Conservation (phyloP, 2,113 vertebrate genomes). For the Ailurus styani region DNA sequence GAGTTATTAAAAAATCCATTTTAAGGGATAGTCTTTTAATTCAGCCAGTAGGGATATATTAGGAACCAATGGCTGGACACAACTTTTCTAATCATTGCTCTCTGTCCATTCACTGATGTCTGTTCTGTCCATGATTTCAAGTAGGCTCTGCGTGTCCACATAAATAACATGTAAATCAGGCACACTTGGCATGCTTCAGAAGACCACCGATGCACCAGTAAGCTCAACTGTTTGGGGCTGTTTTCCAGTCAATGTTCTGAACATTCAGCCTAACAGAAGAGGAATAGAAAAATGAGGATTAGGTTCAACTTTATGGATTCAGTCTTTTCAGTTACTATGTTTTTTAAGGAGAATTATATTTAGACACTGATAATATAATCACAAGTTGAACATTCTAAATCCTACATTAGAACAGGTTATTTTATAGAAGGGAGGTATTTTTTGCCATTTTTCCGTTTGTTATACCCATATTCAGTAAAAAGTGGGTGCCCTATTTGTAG, state of each 20-base stretch:
- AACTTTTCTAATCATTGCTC: not conserved
- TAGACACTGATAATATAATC: not conserved
- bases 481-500: not conserved
- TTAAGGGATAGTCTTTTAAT: not conserved
- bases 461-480: not conserved
- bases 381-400: not conserved
- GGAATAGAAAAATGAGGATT: not conserved
- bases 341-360: not conserved
- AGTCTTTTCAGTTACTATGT: not conserved
- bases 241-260: conserved; percentile 1
- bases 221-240: not conserved
- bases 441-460: not conserved
- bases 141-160: not conserved
- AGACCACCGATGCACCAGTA: not conserved
- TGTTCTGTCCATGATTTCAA: not conserved
- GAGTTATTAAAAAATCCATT: not conserved
- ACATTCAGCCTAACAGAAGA: not conserved
- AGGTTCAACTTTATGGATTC: not conserved
- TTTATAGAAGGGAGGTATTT: not conserved
- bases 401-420: not conserved
- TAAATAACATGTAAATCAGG: not conserved
- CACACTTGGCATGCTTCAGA: not conserved
- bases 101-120: not conserved
- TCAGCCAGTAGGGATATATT: not conserved
- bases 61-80: not conserved